Conservation (phyloP, 2,888 invertebrate species). For the Lasioglossum figueresi region DNA sequence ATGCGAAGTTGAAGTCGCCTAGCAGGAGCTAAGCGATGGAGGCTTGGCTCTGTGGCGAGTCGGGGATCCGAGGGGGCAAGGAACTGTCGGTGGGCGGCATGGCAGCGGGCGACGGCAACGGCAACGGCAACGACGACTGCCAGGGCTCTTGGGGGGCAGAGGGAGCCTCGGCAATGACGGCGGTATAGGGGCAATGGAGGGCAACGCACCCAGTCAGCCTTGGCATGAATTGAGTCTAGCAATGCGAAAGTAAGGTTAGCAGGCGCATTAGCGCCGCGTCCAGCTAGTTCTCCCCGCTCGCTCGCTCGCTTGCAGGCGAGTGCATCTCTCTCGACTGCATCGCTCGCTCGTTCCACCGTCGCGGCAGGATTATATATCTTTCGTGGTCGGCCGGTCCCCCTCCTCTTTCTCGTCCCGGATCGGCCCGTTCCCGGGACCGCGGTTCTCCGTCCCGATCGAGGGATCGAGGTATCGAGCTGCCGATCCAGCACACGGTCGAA, state of each 20-base stretch:
- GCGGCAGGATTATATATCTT: constrained; percentile 44
- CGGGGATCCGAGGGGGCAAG: constrained; percentile 57
- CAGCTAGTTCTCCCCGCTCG: constrained; percentile 68
- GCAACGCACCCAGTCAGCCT: constrained; percentile 84
- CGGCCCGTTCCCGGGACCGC: constrained; percentile 19
- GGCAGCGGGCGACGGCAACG: constrained; percentile 60
- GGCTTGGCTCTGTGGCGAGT: constrained; percentile 58
- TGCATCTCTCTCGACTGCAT: constrained; percentile 44
- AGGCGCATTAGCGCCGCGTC: constrained; percentile 72
- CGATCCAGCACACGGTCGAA: background rate
- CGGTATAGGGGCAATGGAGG: constrained; percentile 83
- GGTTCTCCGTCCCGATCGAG: constrained; percentile 19
- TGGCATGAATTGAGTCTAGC: constrained; percentile 84
- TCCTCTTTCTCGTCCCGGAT: constrained; percentile 16
- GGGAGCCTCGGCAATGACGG: constrained; percentile 72
- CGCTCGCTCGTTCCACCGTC: constrained; percentile 23
- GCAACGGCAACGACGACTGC: constrained; percentile 54
- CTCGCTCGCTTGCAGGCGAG: constrained; percentile 24
- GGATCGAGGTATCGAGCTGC: background rate
- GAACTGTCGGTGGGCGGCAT: constrained; percentile 69
- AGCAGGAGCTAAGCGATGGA: constrained; percentile 55
- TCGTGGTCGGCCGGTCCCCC: background rate
- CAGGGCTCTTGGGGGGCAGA: constrained; percentile 70
- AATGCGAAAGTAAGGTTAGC: constrained; percentile 83
- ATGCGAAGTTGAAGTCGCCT: constrained; percentile 52